Conservation (phyloP, 1,140 invertebrate species). For the Scaptomyza hsui region DNA sequence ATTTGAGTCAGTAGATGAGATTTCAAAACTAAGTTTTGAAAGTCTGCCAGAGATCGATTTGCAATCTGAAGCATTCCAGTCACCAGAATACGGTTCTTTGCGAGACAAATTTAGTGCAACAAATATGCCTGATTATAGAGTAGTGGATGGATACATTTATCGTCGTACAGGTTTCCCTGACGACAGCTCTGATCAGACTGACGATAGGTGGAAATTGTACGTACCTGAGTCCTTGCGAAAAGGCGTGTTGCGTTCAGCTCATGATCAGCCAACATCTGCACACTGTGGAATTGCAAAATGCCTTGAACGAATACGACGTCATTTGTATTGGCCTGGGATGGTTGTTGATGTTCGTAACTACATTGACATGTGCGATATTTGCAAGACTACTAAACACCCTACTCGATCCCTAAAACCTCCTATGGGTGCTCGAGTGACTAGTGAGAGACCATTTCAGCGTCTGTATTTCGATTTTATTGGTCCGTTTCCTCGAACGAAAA, state of each 20-base stretch:
- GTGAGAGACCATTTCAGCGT: too few species aligned
- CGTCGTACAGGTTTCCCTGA: too few species aligned
- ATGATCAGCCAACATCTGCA: not conserved
- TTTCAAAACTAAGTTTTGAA: slow-evolving; percentile 1
- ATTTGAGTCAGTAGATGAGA: not conserved
- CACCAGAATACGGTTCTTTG: not conserved
- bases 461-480: too few species aligned
- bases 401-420: too few species aligned
- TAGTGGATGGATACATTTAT: too few species aligned
- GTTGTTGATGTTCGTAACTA: too few species aligned
- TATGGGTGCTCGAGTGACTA: too few species aligned
- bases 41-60: not conserved
- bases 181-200: too few species aligned
- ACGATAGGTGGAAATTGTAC: not conserved
- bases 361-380: too few species aligned
- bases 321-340: too few species aligned
- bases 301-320: not conserved
- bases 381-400: too few species aligned
- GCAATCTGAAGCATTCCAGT: slow-evolving; percentile 2
- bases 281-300: not conserved
- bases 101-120: not conserved
- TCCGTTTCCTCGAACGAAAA: too few species aligned
- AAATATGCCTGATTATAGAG: not conserved
- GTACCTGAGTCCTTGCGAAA: not conserved
- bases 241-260: not conserved